Percentiles rank a stretch among this genome's conserved stretches.
Conservation (phyloP, 2,113 vertebrate species). For the Heterotilapia buettikoferi region DNA sequence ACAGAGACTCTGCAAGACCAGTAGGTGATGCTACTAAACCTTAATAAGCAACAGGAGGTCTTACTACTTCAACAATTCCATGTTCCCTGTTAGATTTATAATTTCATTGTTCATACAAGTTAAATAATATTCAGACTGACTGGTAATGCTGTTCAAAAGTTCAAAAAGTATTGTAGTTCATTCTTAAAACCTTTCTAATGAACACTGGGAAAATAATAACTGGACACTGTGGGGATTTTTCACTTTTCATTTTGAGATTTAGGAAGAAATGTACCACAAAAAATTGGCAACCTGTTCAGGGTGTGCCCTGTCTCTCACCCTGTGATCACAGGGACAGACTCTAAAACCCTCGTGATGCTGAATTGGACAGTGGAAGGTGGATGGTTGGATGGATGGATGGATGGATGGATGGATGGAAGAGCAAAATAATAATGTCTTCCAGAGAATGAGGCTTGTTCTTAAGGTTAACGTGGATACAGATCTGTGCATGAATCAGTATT, state of each 20-base stretch:
- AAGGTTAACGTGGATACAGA: not conserved
- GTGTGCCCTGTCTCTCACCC: not conserved
- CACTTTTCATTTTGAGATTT: not conserved
- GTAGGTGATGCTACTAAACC: not conserved
- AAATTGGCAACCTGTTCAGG: not conserved
- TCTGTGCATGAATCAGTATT: conserved; percentile 23
- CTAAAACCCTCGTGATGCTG: not conserved
- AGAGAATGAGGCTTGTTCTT: not conserved
- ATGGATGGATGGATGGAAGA: not conserved
- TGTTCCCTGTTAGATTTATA: not conserved
- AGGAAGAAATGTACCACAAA: not conserved
- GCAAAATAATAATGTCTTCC: not conserved
- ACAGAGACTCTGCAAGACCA: conserved; percentile 7
- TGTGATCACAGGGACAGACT: not conserved
- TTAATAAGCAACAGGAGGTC: not conserved
- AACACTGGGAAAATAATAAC: not conserved
- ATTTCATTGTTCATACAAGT: not conserved
- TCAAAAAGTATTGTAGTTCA: not conserved
- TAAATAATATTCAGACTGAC: not conserved
- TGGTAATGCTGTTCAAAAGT: not conserved
- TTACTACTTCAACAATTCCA: not conserved
- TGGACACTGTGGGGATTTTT: not conserved
- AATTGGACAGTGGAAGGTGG: not conserved
- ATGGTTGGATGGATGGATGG: not conserved
- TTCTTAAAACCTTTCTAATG: not conserved